phyloP scores from a whole-genome alignment of 2,113 vertebrate species.

The Pseudois nayaur region DNA sequence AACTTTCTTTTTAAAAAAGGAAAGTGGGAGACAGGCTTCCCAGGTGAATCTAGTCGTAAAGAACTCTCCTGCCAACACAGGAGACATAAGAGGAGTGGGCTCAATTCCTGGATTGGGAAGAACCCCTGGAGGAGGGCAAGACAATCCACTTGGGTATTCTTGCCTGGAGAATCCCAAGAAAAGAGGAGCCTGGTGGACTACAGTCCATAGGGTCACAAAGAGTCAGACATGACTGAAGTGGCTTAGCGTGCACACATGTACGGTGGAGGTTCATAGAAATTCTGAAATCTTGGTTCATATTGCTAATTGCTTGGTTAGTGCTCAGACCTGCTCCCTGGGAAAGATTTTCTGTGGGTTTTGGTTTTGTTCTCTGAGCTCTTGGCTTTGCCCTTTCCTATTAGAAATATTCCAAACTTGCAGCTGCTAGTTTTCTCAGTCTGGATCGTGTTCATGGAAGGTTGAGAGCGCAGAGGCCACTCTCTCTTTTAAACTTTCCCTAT shows the following conservation, averaged over 20 bases:
- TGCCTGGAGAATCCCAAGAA: not conserved
- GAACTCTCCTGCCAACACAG: not conserved
- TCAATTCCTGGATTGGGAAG: not conserved
- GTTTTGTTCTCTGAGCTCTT: not conserved
- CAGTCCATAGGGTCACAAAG: not conserved
- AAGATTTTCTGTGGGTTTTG: not conserved
- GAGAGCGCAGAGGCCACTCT: not conserved
- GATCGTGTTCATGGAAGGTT: not conserved
- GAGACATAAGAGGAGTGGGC: not conserved
- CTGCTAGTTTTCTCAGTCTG: not conserved
- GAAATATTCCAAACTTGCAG: not conserved
- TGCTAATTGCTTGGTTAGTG: not conserved
- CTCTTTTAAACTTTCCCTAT: conserved; percentile 5
- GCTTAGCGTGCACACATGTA: not conserved
- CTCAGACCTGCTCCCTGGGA: not conserved
- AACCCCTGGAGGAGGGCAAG: not conserved
- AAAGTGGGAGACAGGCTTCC: not conserved
- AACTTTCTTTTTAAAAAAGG: not conserved
- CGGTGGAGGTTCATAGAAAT: not conserved
- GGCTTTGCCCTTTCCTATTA: not conserved
- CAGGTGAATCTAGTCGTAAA: not conserved
- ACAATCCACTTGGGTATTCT: not conserved
- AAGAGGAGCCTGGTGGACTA: not conserved
- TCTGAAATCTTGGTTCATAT: not conserved
- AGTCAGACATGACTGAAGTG: not conserved